Conservation (phyloP, 2,797 vertebrate genomes). For the Rhodeus uyekii region DNA sequence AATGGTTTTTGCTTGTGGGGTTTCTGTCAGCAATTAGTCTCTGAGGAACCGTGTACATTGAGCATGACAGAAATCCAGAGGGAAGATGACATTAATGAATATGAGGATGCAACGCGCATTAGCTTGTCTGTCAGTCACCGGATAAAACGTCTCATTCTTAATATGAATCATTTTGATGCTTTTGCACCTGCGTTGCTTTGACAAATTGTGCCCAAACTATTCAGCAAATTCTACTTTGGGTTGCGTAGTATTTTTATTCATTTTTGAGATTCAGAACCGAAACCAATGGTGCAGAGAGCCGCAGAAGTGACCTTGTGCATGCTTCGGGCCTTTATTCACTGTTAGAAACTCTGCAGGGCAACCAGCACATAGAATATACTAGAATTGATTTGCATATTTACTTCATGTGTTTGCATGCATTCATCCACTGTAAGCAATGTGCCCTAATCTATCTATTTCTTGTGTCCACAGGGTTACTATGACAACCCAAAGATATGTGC, state of each 20-base stretch:
- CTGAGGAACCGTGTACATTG: background rate
- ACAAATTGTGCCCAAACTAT: background rate
- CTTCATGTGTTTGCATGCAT: slow-evolving; percentile 23
- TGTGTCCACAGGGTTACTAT: slow-evolving; percentile 91
- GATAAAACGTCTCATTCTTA: background rate
- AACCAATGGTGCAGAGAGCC: background rate
- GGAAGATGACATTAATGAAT: slow-evolving; percentile 23
- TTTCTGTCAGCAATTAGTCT: slow-evolving; percentile 23
- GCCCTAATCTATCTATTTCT: slow-evolving; percentile 19
- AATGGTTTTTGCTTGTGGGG: background rate
- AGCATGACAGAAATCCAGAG: slow-evolving; percentile 14
- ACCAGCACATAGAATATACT: background rate
- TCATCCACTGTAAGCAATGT: background rate
- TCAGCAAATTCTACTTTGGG: background rate
- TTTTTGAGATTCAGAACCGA: background rate
- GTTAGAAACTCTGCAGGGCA: background rate
- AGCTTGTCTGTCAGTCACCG: slow-evolving; percentile 5
- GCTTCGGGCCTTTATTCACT: background rate
- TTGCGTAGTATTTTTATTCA: background rate
- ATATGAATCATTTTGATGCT: background rate
- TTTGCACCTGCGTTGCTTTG: background rate
- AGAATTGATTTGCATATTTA: slow-evolving; percentile 36
- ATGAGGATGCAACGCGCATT: background rate
- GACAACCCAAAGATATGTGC: slow-evolving; percentile 99
- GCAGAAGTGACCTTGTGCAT: background rate